phyloP scores from a whole-genome alignment of 2,797 vertebrate species.

The Catharus ustulatus region DNA sequence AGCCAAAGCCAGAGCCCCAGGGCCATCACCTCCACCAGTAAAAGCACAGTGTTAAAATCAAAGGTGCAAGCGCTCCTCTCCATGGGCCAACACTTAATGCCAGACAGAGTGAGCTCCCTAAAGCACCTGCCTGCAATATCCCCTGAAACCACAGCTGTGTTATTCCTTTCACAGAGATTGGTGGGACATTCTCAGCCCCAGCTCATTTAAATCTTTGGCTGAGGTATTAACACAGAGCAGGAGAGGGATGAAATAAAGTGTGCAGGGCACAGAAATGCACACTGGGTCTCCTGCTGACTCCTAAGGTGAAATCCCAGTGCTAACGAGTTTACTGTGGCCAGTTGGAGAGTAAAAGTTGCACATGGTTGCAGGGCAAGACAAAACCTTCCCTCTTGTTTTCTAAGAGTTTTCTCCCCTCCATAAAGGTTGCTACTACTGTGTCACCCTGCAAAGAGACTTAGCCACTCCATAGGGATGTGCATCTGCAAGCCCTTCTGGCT shows the following conservation, averaged over 20 bases:
- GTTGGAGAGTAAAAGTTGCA: fast-evolving
- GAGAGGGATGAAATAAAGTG: background rate
- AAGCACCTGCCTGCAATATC: background rate
- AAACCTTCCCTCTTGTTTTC: background rate
- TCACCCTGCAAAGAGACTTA: background rate
- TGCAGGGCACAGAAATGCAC: background rate
- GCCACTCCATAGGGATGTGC: fast-evolving
- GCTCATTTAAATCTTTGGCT: background rate
- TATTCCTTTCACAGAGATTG: background rate
- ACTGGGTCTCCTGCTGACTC: background rate
- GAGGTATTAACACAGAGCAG: background rate
- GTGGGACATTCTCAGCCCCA: background rate
- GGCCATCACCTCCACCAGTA: fast-evolving
- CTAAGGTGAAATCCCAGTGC: background rate
- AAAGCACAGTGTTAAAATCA: background rate
- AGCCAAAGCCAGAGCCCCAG: background rate
- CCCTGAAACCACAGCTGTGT: background rate
- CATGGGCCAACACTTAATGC: fast-evolving
- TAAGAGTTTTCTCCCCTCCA: background rate
- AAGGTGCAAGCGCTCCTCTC: background rate
- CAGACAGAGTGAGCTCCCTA: background rate
- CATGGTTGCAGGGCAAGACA: background rate
- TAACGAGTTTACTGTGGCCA: background rate
- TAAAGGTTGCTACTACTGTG: background rate
- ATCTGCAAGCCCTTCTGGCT: background rate